Evolutionary conservation across 2,113 vertebrate species (phyloP).

Genomic region (Procavia capensis): DNA sequence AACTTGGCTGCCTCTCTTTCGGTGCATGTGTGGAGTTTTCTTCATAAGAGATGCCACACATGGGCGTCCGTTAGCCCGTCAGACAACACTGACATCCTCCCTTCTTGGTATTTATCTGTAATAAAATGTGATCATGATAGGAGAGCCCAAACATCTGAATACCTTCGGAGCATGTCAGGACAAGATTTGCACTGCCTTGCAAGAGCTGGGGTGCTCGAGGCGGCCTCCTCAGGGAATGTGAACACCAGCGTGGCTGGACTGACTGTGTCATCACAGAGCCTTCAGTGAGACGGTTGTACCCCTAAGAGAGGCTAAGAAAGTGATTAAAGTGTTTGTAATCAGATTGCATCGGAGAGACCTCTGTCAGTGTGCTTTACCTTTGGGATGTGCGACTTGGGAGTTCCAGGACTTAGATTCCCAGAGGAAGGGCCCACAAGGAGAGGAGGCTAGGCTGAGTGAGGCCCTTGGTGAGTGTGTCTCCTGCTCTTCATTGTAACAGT

Average conservation of each 20-base stretch:
- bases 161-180: background rate
- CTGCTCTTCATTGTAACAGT: background rate
- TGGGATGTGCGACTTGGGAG: too few relatives aligned
- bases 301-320: background rate
- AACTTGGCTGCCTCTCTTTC: background rate
- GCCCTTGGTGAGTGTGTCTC: background rate
- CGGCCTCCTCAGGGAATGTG: background rate
- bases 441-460: background rate
- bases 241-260: background rate
- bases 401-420: background rate
- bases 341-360: background rate
- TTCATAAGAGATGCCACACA: background rate
- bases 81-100: background rate
- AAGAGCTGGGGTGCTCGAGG: background rate
- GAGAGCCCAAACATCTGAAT: background rate
- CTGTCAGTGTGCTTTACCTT: background rate
- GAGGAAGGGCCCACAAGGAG: background rate
- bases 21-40: background rate
- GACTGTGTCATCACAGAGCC: background rate
- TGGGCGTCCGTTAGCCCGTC: background rate
- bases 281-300: background rate
- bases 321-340: background rate
- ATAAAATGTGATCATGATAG: background rate
- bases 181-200: background rate
- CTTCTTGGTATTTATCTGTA: background rate